These are phyloP conservation scores for Tokudaia muenninki DNA, from an alignment of 2,797 vertebrate genomes.

Conservation along the genomic window DNA sequence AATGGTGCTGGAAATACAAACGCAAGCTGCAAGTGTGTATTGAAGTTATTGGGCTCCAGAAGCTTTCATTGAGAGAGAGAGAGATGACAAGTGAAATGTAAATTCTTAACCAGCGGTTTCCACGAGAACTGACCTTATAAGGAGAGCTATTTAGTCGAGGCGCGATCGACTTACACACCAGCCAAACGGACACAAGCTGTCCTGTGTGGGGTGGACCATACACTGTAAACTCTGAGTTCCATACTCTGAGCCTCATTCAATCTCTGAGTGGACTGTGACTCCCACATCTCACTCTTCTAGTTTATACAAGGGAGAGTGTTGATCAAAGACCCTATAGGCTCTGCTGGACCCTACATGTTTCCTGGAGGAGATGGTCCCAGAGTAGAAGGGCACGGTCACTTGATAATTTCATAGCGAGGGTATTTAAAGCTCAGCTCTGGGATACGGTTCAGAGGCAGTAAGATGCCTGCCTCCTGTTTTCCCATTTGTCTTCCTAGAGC, in stretches of 20 bases:
- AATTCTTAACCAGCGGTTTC: constrained; percentile 19
- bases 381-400: neutral
- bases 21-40: constrained; percentile 59
- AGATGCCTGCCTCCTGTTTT: neutral
- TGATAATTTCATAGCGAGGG: neutral
- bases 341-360: neutral
- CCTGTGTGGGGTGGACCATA: neutral
- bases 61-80: constrained; percentile 50
- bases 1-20: constrained; percentile 66
- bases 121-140: neutral
- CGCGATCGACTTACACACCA: neutral
- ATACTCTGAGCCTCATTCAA: neutral
- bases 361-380: neutral
- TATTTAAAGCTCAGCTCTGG: neutral
- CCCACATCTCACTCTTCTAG: neutral
- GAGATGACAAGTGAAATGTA: constrained; percentile 36
- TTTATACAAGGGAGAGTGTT: neutral
- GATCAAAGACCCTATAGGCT: neutral
- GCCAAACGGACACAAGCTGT: neutral
- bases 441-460: neutral
- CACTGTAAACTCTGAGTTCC: neutral
- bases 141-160: constrained; percentile 16
- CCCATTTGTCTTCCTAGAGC: neutral
- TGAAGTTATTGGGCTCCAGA: constrained; percentile 54
- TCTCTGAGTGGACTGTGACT: neutral